phyloP scores from a whole-genome alignment of 2,797 vertebrate genomes.

The Gymnothorax reevesii region DNA sequence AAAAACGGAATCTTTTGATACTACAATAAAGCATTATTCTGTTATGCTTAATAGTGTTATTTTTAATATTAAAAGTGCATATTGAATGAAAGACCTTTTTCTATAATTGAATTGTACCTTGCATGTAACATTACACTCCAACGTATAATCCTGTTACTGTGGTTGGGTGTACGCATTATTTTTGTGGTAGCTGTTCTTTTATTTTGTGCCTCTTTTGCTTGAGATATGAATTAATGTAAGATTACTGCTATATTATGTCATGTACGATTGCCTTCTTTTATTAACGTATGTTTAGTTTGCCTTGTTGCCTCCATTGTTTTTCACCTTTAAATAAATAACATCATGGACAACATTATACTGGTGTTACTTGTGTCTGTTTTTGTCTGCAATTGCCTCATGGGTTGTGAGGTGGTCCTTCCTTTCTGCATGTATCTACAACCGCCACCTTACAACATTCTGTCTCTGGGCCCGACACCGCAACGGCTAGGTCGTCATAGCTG shows the following conservation, averaged over 20 bases:
- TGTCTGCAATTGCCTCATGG: background rate
- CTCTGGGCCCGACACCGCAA: too few relatives aligned
- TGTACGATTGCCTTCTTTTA: conserved; percentile 59
- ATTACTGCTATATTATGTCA: conserved; percentile 39
- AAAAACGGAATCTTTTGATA: conserved; percentile 33
- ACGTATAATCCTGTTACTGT: conserved; percentile 15
- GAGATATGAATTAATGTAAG: conserved; percentile 58
- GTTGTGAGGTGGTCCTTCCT: background rate
- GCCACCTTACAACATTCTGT: too few relatives aligned
- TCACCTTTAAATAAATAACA: conserved; percentile 66
- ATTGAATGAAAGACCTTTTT: conserved; percentile 25
- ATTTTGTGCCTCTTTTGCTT: conserved; percentile 55
- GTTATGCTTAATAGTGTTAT: conserved; percentile 48
- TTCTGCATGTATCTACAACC: too few relatives aligned
- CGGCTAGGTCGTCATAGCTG: too few relatives aligned
- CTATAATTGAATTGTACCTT: conserved; percentile 46
- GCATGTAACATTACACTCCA: conserved; percentile 48
- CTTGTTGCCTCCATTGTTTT: conserved; percentile 45
- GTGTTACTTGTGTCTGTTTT: background rate
- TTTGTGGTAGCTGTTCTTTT: conserved; percentile 63
- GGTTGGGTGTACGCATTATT: conserved; percentile 44
- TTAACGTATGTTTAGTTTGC: conserved; percentile 41
- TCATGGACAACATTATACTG: background rate
- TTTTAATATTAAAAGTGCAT: conserved; percentile 47
- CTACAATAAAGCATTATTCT: conserved; percentile 58